Percentiles rank a stretch among this genome's conserved stretches.
Evolutionary conservation across 2,797 vertebrate species (phyloP).

Genomic region (Falco concolor): DNA sequence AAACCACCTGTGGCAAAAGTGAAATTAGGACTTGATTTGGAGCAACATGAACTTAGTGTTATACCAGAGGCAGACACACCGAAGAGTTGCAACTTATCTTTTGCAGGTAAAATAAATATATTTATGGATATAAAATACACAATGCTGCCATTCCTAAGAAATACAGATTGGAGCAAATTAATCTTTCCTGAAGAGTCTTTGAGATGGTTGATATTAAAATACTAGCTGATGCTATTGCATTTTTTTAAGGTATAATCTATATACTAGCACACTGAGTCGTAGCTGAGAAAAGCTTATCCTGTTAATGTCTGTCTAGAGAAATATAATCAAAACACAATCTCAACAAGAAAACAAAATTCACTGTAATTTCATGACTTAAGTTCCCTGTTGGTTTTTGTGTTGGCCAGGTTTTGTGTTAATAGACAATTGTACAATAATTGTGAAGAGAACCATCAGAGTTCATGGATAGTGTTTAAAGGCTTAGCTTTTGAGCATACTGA

Average conservation of each 20-base stretch:
- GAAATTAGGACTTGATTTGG: conserved; percentile 70
- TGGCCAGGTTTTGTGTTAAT: not conserved
- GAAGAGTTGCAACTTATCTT: conserved; percentile 65
- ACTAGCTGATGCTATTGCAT: not conserved
- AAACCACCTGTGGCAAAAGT: conserved; percentile 85
- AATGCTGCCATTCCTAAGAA: not conserved
- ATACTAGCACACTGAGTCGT: not conserved
- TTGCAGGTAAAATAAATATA: conserved; percentile 70
- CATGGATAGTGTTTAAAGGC: not conserved
- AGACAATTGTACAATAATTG: not conserved
- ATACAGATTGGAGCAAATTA: not conserved
- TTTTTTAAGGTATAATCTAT: not conserved
- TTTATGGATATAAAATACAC: not conserved
- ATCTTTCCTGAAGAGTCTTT: not conserved
- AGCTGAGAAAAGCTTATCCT: not conserved
- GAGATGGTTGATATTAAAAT: not conserved
- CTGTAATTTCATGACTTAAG: not conserved
- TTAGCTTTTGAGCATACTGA: not conserved
- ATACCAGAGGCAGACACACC: conserved; percentile 89
- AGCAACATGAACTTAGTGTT: conserved; percentile 89
- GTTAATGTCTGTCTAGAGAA: not conserved
- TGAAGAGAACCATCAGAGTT: not conserved
- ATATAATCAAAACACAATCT: not conserved
- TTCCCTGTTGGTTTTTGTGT: not conserved
- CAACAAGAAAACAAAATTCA: not conserved